Evolutionary conservation across 92 coral and sea anemone genomes (phyloP).

Genomic region (Epizoanthus illoricatus): DNA sequence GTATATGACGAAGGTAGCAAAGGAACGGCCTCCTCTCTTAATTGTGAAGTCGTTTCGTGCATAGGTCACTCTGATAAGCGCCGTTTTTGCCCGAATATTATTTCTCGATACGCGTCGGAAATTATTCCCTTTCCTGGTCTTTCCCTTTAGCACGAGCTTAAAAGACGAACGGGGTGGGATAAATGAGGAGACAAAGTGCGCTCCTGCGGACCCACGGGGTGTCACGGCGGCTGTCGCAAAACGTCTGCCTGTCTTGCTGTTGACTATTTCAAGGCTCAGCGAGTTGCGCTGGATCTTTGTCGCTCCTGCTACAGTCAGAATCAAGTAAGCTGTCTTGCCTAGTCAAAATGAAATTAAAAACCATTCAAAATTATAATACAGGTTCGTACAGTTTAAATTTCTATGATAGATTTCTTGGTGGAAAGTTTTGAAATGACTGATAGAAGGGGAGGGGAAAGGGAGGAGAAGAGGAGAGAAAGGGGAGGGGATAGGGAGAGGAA

Average conservation of each 20-base stretch:
- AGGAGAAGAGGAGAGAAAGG: no score
- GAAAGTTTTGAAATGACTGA: neutral
- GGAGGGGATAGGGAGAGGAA: no score
- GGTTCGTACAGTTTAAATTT: no score
- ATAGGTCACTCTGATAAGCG: conserved; percentile 61
- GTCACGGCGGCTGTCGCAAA: conserved; percentile 44
- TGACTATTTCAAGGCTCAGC: conserved; percentile 60
- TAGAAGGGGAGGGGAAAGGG: neutral
- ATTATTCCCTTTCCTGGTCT: conserved; percentile 59
- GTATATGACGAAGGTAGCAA: conserved; percentile 63
- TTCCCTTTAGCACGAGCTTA: conserved; percentile 67
- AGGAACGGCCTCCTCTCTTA: conserved; percentile 55
- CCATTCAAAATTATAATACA: no score
- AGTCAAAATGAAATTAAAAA: neutral
- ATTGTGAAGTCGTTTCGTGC: conserved; percentile 75
- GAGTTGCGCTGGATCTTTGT: conserved; percentile 45
- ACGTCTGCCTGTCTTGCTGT: conserved; percentile 35
- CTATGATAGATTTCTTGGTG: no score
- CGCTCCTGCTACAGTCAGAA: conserved; percentile 76
- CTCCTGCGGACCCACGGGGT: conserved; percentile 59
- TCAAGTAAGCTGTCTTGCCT: conserved; percentile 62
- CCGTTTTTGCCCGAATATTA: conserved; percentile 56
- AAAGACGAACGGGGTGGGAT: conserved; percentile 69
- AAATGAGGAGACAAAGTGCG: conserved; percentile 69
- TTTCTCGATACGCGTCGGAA: conserved; percentile 65